These are phyloP conservation scores for Macrotus californicus DNA, from an alignment of 2,113 vertebrate species.

Conservation along the genomic window DNA sequence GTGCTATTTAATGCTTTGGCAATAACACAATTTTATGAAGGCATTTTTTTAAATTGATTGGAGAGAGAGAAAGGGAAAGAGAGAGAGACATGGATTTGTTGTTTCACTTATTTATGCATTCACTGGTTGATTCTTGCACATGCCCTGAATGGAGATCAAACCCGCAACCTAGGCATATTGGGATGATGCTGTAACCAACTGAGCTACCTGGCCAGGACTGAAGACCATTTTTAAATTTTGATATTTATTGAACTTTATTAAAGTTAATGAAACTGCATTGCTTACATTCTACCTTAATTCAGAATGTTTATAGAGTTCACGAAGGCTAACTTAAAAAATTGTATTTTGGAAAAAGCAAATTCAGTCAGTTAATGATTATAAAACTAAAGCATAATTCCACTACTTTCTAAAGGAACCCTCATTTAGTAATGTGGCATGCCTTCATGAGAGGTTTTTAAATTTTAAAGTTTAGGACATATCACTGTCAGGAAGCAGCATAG, in stretches of 20 bases:
- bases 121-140: too few relatives aligned
- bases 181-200: too few relatives aligned
- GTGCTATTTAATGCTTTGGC: constrained; percentile 42
- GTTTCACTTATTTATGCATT: too few relatives aligned
- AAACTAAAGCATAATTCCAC: not conserved
- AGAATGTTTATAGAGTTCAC: constrained; percentile 47
- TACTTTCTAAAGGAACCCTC: not conserved
- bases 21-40: constrained; percentile 46
- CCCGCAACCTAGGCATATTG: too few relatives aligned
- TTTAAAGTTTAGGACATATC: not conserved
- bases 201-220: too few relatives aligned
- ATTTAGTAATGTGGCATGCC: not conserved
- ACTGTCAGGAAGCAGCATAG: not conserved
- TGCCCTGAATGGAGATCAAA: too few relatives aligned
- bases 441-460: not conserved
- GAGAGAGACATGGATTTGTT: too few relatives aligned
- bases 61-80: too few relatives aligned
- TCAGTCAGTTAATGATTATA: not conserved
- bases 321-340: constrained; percentile 21
- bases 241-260: constrained; percentile 50
- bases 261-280: constrained; percentile 38
- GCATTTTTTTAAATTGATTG: constrained; percentile 22
- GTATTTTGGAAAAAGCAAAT: constrained; percentile 35
- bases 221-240: constrained; percentile 24
- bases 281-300: constrained; percentile 45